Evolutionary conservation across 2,888 invertebrate genomes (phyloP), one percentile per base, ranked within the genome.

Genomic region (Balanococcus diminutus): DNA sequence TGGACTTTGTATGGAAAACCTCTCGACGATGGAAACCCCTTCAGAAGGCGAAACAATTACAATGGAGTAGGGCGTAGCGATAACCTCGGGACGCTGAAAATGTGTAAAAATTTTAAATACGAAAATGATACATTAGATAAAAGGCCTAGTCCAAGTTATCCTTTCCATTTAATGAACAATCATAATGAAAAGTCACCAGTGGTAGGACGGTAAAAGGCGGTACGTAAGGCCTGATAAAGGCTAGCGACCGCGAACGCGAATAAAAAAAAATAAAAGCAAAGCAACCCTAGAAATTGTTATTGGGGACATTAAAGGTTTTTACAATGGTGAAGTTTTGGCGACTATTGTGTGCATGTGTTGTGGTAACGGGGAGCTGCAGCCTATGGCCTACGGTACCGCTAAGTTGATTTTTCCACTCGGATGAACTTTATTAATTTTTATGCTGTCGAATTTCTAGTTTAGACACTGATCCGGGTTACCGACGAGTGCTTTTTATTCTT

Each of bases 251-350:
- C 36, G 75, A 79, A 39, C 31, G 11, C 32, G 56, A 56, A 42
- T 14, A 31, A 83, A 61, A 32, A 84, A 84, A 84, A 84, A 84
- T 42, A 75, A 85, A 85, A 67, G 83, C 32, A 28, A 25, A 72
- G 67, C 67, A 36, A 72, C 36, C 39, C 51, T 79, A 75, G 85
- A 85, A 85, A 85, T 85, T 85, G 79, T 85, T 85, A 85, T 85
- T 85, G 85, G 85, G 79, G 85, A 85, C 85, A 85, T 85, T 85
- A 85, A 79, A 72, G 79, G 85, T 85, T 85, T n/a, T 85, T 36
- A 75, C 72, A 72, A 79, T 75, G 72, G 46, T 42, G 31, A 85
- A 85, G 51, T 85, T 85, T 85, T 75, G 85, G 42, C 25, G 25
- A 84, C 72, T 42, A 72, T 72, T 85, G 46, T 67, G 32, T 85